A percentile compares a stretch with the other conserved stretches of the same genome.
phyloP scores from a whole-genome alignment of 1,140 invertebrate genomes.

The Drosophila gunungcola region DNA sequence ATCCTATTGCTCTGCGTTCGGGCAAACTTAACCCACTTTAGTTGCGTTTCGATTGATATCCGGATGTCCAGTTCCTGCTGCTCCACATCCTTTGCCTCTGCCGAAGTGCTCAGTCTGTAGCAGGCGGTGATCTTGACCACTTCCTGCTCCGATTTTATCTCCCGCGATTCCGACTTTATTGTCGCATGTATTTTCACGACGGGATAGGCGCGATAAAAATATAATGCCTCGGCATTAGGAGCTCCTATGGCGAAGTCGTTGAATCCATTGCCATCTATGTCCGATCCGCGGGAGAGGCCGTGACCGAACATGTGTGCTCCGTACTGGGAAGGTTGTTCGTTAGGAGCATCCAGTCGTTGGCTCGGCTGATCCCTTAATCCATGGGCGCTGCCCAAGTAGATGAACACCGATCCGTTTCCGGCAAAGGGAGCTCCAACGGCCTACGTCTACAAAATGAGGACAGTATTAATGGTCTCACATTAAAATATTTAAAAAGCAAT shows the following conservation, averaged over 20 bases:
- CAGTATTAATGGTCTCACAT: too few species aligned
- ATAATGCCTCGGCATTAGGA: conserved; percentile 86
- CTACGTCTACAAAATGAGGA: conserved; percentile 85
- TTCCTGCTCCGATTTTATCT: conserved; percentile 85
- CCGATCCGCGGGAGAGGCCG: conserved; percentile 87
- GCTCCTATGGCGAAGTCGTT: conserved; percentile 89
- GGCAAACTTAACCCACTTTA: conserved; percentile 60
- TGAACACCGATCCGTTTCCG: conserved; percentile 87
- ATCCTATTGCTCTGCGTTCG: conserved; percentile 35
- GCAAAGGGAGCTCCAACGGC: conserved; percentile 90
- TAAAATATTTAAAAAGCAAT: too few species aligned
- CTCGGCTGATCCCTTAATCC: conserved; percentile 86
- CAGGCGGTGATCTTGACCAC: conserved; percentile 86
- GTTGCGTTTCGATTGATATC: conserved; percentile 65
- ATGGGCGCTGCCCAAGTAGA: conserved; percentile 87
- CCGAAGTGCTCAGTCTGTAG: conserved; percentile 68
- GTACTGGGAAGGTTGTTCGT: conserved; percentile 56
- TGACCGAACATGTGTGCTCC: conserved; percentile 85
- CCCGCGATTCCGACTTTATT: conserved; percentile 85
- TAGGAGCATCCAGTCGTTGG: conserved; percentile 84
- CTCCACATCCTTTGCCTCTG: conserved; percentile 33
- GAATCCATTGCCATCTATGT: conserved; percentile 88
- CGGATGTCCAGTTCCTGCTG: conserved; percentile 59
- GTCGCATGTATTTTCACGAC: conserved; percentile 85
- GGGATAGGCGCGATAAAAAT: conserved; percentile 86